Evolutionary conservation across 2,113 vertebrate genomes (phyloP).

Genomic region (Cacatua alba): DNA sequence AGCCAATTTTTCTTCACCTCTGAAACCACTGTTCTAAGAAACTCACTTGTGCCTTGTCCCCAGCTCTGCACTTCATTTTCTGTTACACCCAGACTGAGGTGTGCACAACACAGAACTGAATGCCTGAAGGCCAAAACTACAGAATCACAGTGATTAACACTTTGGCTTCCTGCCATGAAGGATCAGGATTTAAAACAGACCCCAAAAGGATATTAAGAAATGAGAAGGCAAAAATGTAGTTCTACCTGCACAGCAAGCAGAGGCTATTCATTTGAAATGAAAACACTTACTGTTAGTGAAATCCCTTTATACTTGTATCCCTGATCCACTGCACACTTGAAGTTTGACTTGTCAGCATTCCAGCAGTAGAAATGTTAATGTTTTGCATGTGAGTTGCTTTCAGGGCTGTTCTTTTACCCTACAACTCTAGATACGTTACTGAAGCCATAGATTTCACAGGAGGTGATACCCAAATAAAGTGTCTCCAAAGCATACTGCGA

Average conservation of each 20-base stretch:
- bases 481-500: neutral
- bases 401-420: neutral
- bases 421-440: neutral
- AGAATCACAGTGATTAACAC: neutral
- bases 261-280: neutral
- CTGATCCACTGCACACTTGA: neutral
- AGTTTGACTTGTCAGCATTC: neutral
- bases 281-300: conserved; percentile 34
- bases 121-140: neutral
- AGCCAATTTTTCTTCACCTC: neutral
- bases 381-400: neutral
- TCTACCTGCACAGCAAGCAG: neutral
- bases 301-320: neutral
- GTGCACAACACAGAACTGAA: neutral
- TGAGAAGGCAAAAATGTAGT: neutral
- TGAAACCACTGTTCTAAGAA: neutral
- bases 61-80: neutral
- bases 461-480: neutral
- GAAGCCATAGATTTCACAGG: neutral
- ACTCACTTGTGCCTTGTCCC: neutral
- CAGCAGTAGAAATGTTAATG: neutral
- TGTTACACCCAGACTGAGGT: accelerated
- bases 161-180: neutral
- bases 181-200: neutral
- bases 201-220: neutral